Conservation (phyloP, 2,888 invertebrate species). For the Myathropa florea region DNA sequence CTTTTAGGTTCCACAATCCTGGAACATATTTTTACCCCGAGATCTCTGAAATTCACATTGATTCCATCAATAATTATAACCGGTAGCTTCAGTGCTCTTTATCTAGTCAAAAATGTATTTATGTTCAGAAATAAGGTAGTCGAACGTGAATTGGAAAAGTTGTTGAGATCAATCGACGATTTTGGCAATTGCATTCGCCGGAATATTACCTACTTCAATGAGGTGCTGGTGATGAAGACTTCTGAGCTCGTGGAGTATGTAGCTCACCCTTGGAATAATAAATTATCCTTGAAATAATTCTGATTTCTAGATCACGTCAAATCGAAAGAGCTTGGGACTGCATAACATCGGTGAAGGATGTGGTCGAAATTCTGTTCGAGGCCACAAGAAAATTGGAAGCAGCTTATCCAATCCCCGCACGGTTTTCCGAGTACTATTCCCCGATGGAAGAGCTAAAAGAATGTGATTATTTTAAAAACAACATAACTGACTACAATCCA, state of each 20-base stretch:
- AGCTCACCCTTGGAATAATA: neutral
- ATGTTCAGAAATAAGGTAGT: constrained; percentile 78
- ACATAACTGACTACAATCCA: constrained; percentile 78
- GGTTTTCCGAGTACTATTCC: constrained; percentile 76
- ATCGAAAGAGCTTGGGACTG: constrained; percentile 80
- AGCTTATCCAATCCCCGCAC: constrained; percentile 75
- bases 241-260: constrained; percentile 78
- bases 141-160: constrained; percentile 76
- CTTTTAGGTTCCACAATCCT: constrained; percentile 76
- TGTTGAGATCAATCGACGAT: constrained; percentile 78
- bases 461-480: constrained; percentile 79
- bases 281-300: neutral
- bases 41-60: constrained; percentile 74
- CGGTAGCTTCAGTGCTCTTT: constrained; percentile 76
- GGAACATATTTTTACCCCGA: constrained; percentile 76
- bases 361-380: constrained; percentile 78
- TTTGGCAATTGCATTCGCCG: constrained; percentile 79
- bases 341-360: constrained; percentile 79
- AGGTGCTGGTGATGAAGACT: constrained; percentile 78
- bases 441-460: constrained; percentile 79
- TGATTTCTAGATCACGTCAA: constrained; percentile 75
- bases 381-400: constrained; percentile 78
- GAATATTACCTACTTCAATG: constrained; percentile 79
- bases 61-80: constrained; percentile 76
- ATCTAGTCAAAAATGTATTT: constrained; percentile 76